These are phyloP conservation scores for Hippocampus zosterae DNA, from an alignment of 2,113 vertebrate species.

Conservation along the genomic window DNA sequence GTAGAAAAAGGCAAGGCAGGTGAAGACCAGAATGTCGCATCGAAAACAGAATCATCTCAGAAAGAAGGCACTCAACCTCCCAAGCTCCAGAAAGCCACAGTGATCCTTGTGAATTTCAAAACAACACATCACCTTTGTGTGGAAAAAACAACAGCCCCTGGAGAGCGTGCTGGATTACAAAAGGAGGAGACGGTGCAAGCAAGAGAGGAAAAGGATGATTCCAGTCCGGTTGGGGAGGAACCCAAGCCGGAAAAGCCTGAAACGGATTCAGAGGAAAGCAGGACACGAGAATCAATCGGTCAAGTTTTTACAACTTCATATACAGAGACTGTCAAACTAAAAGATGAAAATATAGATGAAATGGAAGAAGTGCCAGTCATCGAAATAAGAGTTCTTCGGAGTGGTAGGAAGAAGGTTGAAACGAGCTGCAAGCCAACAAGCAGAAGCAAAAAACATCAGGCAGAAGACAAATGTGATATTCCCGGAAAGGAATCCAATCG, in stretches of 20 bases:
- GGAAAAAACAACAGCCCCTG: neutral
- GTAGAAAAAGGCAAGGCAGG: neutral
- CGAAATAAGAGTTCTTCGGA: constrained; percentile 22
- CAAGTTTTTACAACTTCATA: neutral
- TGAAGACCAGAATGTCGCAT: neutral
- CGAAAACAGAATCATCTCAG: constrained; percentile 1
- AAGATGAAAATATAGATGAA: neutral
- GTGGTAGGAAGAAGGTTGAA: constrained; percentile 14
- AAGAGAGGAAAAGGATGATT: neutral
- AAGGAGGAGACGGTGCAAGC: neutral
- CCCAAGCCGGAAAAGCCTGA: neutral
- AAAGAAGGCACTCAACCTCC: neutral
- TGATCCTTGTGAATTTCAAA: constrained; percentile 25
- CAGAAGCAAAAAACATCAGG: constrained; percentile 7
- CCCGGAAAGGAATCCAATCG: neutral
- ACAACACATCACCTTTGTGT: neutral
- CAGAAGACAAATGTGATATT: neutral
- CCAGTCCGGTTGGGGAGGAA: neutral
- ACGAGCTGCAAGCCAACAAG: constrained; percentile 6
- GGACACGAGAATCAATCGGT: neutral
- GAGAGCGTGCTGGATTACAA: neutral
- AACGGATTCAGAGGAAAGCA: neutral
- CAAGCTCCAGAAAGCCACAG: constrained; percentile 11
- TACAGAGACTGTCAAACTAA: neutral
- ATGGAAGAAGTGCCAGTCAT: constrained; percentile 1